Conservation (phyloP, 2,113 vertebrate species). For the Nibea albiflora region DNA sequence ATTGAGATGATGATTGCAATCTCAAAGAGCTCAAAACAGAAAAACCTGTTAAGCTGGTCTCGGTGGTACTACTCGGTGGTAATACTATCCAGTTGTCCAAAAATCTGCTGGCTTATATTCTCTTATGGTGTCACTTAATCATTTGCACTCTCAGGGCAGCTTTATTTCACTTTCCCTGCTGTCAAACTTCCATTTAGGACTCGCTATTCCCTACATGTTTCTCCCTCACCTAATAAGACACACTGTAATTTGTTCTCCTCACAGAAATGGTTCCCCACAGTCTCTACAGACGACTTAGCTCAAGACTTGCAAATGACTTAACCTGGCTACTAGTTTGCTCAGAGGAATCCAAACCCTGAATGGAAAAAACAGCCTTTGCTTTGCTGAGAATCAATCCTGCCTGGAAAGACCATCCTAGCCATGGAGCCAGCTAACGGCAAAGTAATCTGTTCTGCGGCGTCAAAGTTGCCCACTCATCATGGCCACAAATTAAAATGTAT, state of each 20-base stretch:
- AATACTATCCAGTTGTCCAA: slow-evolving; percentile 11
- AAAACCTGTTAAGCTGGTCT: slow-evolving; percentile 34
- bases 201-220: slow-evolving; percentile 4
- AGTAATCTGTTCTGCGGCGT: slow-evolving; percentile 67
- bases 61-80: not conserved
- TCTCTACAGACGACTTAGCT: slow-evolving; percentile 37
- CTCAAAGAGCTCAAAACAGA: slow-evolving; percentile 11
- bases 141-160: slow-evolving; percentile 12
- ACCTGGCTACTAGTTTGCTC: slow-evolving; percentile 52
- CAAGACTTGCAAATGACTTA: slow-evolving; percentile 49
- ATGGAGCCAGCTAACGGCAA: slow-evolving; percentile 45
- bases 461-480: slow-evolving; percentile 74
- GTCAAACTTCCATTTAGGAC: not conserved
- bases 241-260: slow-evolving; percentile 12
- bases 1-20: slow-evolving; percentile 4
- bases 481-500: slow-evolving; percentile 77
- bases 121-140: slow-evolving; percentile 7
- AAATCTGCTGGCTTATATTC: slow-evolving; percentile 4
- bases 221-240: slow-evolving; percentile 22
- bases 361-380: slow-evolving; percentile 59
- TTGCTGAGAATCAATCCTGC: slow-evolving; percentile 42
- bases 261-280: slow-evolving; percentile 43
- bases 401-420: slow-evolving; percentile 61
- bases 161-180: slow-evolving; percentile 7
- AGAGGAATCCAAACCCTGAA: slow-evolving; percentile 21